Conservation (phyloP, 1,140 invertebrate species). For the Rhagoletis zephyria region DNA sequence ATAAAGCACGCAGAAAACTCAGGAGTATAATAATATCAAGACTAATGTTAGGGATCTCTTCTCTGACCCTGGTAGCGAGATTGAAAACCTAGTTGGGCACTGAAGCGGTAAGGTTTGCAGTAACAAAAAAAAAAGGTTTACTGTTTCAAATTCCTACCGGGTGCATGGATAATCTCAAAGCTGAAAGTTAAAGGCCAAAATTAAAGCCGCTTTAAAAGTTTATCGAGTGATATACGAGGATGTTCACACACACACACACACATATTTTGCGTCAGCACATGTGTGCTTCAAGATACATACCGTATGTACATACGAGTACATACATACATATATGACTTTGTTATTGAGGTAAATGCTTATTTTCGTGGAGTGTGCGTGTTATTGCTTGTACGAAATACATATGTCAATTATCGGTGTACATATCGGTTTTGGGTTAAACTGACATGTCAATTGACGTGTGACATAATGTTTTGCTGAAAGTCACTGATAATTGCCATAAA, state of each 20-base stretch:
- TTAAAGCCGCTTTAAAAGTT: background rate
- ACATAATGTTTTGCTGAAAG: background rate
- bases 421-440: background rate
- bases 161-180: background rate
- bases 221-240: background rate
- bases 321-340: background rate
- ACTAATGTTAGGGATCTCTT: too few relatives aligned
- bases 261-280: too few relatives aligned
- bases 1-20: too few relatives aligned
- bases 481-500: background rate
- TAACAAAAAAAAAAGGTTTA: too few relatives aligned
- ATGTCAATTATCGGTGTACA: background rate
- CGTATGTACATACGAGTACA: too few relatives aligned
- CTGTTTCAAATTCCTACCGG: too few relatives aligned
- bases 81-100: too few relatives aligned
- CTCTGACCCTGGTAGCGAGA: too few relatives aligned
- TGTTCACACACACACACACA: background rate
- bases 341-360: slow-evolving; percentile 6
- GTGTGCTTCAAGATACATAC: too few relatives aligned
- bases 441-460: slow-evolving; percentile 7
- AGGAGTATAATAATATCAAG: too few relatives aligned
- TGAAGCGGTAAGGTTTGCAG: too few relatives aligned
- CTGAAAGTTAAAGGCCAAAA: background rate
- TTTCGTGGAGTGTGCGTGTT: background rate
- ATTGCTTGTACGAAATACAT: background rate